phyloP scores from a whole-genome alignment of 2,113 vertebrate genomes.

The Chamaea fasciata region DNA sequence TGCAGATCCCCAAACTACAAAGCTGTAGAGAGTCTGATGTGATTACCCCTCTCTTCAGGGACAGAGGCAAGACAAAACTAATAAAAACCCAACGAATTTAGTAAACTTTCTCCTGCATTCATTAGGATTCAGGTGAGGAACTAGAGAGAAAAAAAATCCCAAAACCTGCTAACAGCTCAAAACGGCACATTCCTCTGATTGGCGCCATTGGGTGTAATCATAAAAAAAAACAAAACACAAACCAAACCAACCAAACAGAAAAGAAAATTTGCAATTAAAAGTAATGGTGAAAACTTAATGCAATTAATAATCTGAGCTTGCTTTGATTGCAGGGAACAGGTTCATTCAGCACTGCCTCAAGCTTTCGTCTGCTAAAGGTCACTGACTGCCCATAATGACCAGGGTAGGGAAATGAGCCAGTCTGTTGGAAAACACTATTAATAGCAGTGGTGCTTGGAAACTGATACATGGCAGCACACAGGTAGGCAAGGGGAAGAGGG shows the following conservation, averaged over 20 bases:
- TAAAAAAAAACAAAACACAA: not conserved
- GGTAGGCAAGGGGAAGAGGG: not conserved
- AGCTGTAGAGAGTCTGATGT: not conserved
- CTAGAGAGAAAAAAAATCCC: not conserved
- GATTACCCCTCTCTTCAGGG: not conserved
- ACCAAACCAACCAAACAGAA: not conserved
- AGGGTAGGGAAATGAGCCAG: not conserved
- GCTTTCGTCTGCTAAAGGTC: slow-evolving; percentile 5
- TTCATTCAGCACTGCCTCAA: not conserved
- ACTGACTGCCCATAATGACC: not conserved
- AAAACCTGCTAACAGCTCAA: not conserved
- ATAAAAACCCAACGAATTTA: not conserved
- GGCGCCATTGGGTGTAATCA: not conserved
- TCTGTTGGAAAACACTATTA: not conserved
- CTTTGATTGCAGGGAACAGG: not conserved
- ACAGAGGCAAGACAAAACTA: not conserved
- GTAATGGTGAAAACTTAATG: not conserved
- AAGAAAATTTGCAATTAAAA: slow-evolving; percentile 1
- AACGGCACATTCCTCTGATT: not conserved
- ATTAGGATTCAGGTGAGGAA: not conserved
- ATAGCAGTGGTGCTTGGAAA: not conserved
- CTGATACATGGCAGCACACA: not conserved
- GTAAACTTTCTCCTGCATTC: not conserved
- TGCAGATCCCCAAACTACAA: not conserved
- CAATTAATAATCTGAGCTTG: not conserved